Evolutionary conservation across 2,888 invertebrate genomes (phyloP).

Genomic region (Cremastinae sp.): DNA sequence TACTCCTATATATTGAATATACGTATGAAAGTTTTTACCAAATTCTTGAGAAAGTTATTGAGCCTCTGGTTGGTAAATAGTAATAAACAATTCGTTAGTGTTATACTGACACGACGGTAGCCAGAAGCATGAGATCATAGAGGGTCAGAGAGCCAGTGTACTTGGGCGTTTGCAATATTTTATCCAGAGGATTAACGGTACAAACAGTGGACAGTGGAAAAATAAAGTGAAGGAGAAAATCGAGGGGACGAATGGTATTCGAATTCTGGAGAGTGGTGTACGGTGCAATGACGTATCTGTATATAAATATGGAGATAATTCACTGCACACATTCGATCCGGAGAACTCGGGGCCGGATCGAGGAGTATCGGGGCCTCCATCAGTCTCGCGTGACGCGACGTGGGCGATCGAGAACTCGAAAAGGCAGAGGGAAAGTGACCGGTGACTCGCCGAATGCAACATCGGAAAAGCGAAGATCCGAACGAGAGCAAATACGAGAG

Average conservation of each 20-base stretch:
- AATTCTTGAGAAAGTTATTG: too few relatives aligned
- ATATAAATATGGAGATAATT: constrained; percentile 51
- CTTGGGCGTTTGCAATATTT: constrained; percentile 52
- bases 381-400: constrained; percentile 64
- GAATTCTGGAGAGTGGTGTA: constrained; percentile 36
- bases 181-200: constrained; percentile 59
- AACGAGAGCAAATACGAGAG: constrained; percentile 20
- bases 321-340: constrained; percentile 25
- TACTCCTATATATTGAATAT: too few relatives aligned
- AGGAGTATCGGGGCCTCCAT: constrained; percentile 63
- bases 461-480: constrained; percentile 23
- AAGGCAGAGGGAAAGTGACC: constrained; percentile 54
- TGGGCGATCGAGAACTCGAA: constrained; percentile 64
- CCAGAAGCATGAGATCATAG: constrained; percentile 33
- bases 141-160: constrained; percentile 32
- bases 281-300: constrained; percentile 19
- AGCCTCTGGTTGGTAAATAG: not conserved
- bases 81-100: constrained; percentile 18
- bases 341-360: constrained; percentile 39
- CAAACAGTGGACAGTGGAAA: constrained; percentile 28
- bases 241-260: constrained; percentile 45
- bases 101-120: constrained; percentile 22
- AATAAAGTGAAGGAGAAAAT: constrained; percentile 37
- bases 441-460: constrained; percentile 18
- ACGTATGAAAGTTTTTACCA: constrained; percentile 1